Evolutionary conservation across 2,113 vertebrate species (phyloP).

Genomic region (Mungos mungo): DNA sequence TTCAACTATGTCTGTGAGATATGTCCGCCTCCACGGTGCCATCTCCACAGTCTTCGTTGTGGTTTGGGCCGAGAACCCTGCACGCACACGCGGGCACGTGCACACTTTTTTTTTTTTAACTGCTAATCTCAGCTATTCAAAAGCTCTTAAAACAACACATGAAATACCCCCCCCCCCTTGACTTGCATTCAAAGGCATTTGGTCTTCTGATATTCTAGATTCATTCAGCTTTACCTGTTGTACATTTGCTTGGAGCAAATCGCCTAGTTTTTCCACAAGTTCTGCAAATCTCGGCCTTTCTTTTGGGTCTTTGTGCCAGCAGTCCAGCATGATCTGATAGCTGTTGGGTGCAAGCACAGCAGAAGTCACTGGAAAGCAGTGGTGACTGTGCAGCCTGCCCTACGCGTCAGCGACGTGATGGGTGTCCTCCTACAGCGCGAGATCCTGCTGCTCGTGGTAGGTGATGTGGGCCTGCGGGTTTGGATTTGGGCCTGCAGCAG

Average conservation of each 20-base stretch:
- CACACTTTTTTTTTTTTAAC: neutral
- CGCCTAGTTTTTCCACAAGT: slow-evolving; percentile 92
- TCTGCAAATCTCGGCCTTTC: slow-evolving; percentile 91
- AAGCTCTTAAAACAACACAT: neutral
- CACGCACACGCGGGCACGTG: accelerated
- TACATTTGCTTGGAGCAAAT: slow-evolving; percentile 91
- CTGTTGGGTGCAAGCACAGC: slow-evolving; percentile 79
- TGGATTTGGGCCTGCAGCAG: too few relatives aligned
- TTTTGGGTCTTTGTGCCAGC: slow-evolving; percentile 90
- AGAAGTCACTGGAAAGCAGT: neutral
- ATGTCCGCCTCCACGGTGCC: neutral
- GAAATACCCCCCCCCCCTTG: neutral
- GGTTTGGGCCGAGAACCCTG: neutral
- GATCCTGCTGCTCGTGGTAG: neutral
- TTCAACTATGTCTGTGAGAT: neutral
- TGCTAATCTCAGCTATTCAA: neutral
- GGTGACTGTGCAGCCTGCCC: accelerated
- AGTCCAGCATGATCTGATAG: slow-evolving; percentile 94
- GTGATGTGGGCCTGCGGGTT: neutral
- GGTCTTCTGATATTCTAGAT: neutral
- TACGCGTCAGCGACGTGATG: accelerated
- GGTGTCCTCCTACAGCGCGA: accelerated
- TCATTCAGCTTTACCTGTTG: slow-evolving; percentile 86
- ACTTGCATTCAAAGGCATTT: neutral
- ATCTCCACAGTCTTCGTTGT: neutral